Base-by-base conservation (phyloP, 2,888 invertebrate species). In the Gari tellinella region DNA sequence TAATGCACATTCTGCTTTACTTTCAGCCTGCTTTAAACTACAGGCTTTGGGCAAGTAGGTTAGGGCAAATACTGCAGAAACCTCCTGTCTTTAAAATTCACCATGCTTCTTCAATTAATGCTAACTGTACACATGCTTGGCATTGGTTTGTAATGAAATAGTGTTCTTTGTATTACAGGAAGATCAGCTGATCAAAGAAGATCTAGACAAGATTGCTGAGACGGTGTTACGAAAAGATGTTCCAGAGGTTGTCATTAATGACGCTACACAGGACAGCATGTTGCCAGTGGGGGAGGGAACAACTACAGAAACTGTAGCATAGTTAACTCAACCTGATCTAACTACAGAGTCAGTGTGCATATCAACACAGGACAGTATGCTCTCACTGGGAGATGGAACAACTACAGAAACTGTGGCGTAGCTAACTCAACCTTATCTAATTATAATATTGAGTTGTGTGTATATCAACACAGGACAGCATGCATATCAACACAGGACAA, bases 181-280 rank as follows among this genome's bases (percentile, higher is more conserved):
- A 49, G 66, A 69, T 26, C 43, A 73, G 31, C 56, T 78, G n/a
- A 70, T 78, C 12, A 69, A 55, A 41, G 62, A 63, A 41, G 77
- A 66, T 31, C 58, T 72, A 14, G 69, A 72, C 63, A 68, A 69
- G 55, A 72, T 72, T 37, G 72, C 69, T 10, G 45, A 52, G n/a
- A 49, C 69, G 23, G 72, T 73, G 1, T 49, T 75, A 21, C 37
- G 49, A 4, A 69, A 52, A 19, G 26, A 38, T 1, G 17, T 43
- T 5, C 37, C 66, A 17, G 40, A 49, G 41, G 66, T 63, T 12
- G 69, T 73, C 1, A 48, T 62, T 1, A 52, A 70, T 4, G 60
- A 55, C 31, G 58, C 69, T 21, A 51, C 73, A 15, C 37, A 40
- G 25, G 69, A 78, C 25, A 61, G 53, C 26, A 63, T 73, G 66